These are phyloP conservation scores for Nephrotoma appendiculata DNA, from an alignment of 2,888 invertebrate genomes.

Conservation along the genomic window DNA sequence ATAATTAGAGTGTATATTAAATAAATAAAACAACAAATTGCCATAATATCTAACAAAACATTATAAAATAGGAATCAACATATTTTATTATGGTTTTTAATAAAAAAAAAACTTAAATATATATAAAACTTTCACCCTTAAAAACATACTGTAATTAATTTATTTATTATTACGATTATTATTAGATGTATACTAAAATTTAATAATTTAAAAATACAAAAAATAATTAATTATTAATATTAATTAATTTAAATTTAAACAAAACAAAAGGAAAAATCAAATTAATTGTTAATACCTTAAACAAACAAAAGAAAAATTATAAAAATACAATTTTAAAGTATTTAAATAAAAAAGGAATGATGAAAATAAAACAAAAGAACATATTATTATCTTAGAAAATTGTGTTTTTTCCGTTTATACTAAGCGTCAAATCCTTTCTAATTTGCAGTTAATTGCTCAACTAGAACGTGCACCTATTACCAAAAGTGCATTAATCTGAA, in stretches of 20 bases:
- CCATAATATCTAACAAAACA: background rate
- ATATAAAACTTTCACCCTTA: background rate
- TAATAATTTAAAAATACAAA: background rate
- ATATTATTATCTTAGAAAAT: background rate
- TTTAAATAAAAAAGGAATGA: background rate
- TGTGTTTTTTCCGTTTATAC: background rate
- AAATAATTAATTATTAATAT: background rate
- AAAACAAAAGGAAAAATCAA: background rate
- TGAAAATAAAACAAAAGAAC: background rate
- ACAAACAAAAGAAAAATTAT: background rate
- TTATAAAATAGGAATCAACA: background rate
- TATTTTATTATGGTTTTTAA: background rate
- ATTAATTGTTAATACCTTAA: slow-evolving; percentile 5
- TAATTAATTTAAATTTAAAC: background rate
- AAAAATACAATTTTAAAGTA: background rate
- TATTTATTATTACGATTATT: background rate
- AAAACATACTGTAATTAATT: background rate
- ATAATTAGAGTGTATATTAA: background rate
- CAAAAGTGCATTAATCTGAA: too few species aligned
- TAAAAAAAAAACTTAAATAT: background rate
- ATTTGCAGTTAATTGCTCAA: too few species aligned
- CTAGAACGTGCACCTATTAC: too few species aligned
- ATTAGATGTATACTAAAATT: slow-evolving; percentile 1
- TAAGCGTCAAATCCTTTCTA: too few species aligned
- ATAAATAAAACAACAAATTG: background rate